Percentiles rank a stretch among this genome's conserved stretches.
phyloP scores from a whole-genome alignment of 2,888 invertebrate species.

The Zaprionus lineosus region DNA sequence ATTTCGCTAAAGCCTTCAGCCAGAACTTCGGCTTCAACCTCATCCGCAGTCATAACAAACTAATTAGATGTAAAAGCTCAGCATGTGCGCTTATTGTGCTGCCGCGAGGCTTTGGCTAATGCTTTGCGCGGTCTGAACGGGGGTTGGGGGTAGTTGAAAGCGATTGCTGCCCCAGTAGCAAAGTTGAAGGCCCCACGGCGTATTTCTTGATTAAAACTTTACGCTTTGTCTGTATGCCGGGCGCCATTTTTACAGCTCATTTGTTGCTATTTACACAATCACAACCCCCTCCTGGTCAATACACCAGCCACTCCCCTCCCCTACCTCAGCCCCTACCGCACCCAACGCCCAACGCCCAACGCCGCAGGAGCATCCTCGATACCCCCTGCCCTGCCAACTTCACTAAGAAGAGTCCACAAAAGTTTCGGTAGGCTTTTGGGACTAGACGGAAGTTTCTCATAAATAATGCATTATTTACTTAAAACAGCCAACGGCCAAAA shows the following conservation, averaged over 20 bases:
- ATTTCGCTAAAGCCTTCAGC: conserved; percentile 40
- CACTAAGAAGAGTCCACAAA: conserved; percentile 10
- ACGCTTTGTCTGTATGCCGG: conserved; percentile 42
- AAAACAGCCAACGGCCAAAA: conserved; percentile 59
- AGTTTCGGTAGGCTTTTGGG: conserved; percentile 28
- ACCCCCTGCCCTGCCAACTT: no score
- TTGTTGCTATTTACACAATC: conserved; percentile 60
- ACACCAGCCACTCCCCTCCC: no score
- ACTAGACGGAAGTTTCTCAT: conserved; percentile 48
- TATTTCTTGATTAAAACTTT: conserved; percentile 67
- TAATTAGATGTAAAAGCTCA: conserved; percentile 68
- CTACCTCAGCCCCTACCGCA: not conserved
- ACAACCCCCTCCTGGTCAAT: conserved; percentile 11
- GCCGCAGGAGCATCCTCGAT: not conserved
- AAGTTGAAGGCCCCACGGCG: conserved; percentile 29
- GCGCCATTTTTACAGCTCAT: conserved; percentile 67
- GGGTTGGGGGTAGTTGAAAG: conserved; percentile 33
- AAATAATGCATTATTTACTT: conserved; percentile 71
- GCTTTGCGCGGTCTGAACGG: not conserved
- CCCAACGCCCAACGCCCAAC: not conserved
- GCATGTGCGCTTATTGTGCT: conserved; percentile 26
- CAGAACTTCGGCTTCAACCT: conserved; percentile 1
- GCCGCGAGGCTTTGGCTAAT: conserved; percentile 6
- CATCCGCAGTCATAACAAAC: conserved; percentile 47
- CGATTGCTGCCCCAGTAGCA: conserved; percentile 5